Base-by-base conservation (phyloP, 1,140 invertebrate species). In the Lasioglossum baleicum region DNA sequence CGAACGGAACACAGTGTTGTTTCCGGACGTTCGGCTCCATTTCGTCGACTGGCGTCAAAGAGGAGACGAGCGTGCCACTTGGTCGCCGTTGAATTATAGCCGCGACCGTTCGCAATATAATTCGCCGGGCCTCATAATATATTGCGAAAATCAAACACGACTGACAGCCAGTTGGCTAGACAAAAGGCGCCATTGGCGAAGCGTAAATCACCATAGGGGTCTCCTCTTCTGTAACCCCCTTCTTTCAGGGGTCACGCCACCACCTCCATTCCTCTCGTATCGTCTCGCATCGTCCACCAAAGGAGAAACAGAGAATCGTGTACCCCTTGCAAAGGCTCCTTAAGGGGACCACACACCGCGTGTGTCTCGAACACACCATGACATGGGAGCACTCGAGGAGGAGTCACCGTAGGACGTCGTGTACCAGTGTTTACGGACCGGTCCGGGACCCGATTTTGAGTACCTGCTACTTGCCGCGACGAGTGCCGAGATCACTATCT, bases 191-290 rank as follows among this genome's bases (percentile, higher is more conserved):
- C 84, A 89, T 90, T 84, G 87, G 83, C 75, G 81, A 76, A 72
- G 82, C 85, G 89, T 90, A 90, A 90, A 90, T 90, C 89, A 90
- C 85, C 76, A 87, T 84, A 80, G 75, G 82, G 86, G 75, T 68
- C 82, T 58, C 70, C 81, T 77, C 70, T 82, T 83, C 83, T 31
- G 69, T 67, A 63, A 64, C 60, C 70, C 13, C 10, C 10, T 56
- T 60, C 78, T 65, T 72, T 73, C 72, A 68, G 73, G 78, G 77
- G 75, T 86, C 44, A 65, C 44, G 65, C 69, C 73, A 31, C 68
- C 68, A 64, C 69, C 71, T 72, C 17, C 48, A 53, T 65, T 42
- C 61, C 51, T 22, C 13, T 42, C 8, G 22, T 7, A 44, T 31
- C 65, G 51, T 10, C 44, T 17, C 11, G 7, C 15, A 10, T 35